A percentile compares a stretch with the other conserved stretches of the same genome.
Conservation (phyloP, 2,797 vertebrate species). For the Xyrichtys novacula region DNA sequence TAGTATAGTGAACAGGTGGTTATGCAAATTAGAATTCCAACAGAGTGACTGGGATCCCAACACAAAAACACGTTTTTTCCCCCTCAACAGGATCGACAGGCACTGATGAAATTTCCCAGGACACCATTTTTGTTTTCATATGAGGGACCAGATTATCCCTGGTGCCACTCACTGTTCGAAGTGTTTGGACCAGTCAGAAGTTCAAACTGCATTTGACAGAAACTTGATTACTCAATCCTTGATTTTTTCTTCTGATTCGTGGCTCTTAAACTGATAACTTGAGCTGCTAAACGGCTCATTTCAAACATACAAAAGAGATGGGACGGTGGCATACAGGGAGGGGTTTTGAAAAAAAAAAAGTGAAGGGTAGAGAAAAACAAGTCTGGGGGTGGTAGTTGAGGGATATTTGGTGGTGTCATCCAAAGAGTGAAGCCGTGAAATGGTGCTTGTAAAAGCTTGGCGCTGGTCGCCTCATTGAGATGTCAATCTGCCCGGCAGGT, state of each 20-base stretch:
- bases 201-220: no score
- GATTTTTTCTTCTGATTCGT: neutral
- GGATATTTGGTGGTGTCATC: slow-evolving; percentile 48
- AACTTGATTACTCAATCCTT: no score
- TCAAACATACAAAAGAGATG: slow-evolving; percentile 10
- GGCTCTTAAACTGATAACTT: neutral
- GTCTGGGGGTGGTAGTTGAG: slow-evolving; percentile 19
- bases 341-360: slow-evolving; percentile 7
- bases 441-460: slow-evolving; percentile 75
- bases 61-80: no score
- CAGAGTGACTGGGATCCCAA: no score
- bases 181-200: no score
- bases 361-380: neutral
- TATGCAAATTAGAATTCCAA: no score
- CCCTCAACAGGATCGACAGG: no score
- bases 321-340: slow-evolving; percentile 19
- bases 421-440: slow-evolving; percentile 80
- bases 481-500: slow-evolving; percentile 87
- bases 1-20: no score
- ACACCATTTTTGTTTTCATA: no score
- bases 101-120: no score
- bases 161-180: no score
- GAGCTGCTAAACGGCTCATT: neutral
- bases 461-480: slow-evolving; percentile 87
- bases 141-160: no score